Percentiles rank a stretch among this genome's conserved stretches.
Conservation (phyloP, 1,140 invertebrate species). For the Bombyx mandarina region DNA sequence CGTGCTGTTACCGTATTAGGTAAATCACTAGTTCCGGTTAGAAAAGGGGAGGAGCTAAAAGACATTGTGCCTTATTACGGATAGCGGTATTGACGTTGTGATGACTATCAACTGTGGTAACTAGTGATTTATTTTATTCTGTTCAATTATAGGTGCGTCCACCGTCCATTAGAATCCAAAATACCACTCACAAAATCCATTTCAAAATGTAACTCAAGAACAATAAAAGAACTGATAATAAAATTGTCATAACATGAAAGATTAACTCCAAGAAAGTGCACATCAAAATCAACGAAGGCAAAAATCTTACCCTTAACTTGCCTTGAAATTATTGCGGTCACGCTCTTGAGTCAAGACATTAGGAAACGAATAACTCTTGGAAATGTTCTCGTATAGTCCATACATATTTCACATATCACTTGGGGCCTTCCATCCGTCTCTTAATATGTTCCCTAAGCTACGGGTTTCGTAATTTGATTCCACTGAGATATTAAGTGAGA, state of each 20-base stretch:
- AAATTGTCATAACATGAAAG: not conserved
- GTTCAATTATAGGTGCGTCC: constrained; percentile 9
- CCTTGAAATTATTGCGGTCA: constrained; percentile 23
- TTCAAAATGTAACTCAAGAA: not conserved
- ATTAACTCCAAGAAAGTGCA: not conserved
- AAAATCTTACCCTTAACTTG: constrained; percentile 16
- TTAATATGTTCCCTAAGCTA: constrained; percentile 44
- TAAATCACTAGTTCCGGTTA: no score
- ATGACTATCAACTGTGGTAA: no score
- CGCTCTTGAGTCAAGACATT: constrained; percentile 24
- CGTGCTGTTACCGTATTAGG: no score
- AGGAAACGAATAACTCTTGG: constrained; percentile 32
- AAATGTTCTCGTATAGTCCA: constrained; percentile 37
- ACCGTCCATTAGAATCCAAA: not conserved
- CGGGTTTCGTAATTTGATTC: constrained; percentile 57
- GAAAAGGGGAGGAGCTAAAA: no score
- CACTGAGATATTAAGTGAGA: constrained; percentile 53
- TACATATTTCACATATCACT: constrained; percentile 38
- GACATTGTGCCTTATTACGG: no score
- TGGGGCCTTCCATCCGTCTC: constrained; percentile 31
- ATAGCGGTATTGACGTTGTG: no score
- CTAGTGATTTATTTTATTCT: constrained; percentile 6
- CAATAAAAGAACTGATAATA: not conserved
- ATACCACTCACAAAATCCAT: not conserved
- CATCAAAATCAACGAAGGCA: not conserved